Evolutionary conservation across 2,888 invertebrate species (phyloP), one percentile per base, ranked within the genome.

Genomic region (Mactromeris polynyma): DNA sequence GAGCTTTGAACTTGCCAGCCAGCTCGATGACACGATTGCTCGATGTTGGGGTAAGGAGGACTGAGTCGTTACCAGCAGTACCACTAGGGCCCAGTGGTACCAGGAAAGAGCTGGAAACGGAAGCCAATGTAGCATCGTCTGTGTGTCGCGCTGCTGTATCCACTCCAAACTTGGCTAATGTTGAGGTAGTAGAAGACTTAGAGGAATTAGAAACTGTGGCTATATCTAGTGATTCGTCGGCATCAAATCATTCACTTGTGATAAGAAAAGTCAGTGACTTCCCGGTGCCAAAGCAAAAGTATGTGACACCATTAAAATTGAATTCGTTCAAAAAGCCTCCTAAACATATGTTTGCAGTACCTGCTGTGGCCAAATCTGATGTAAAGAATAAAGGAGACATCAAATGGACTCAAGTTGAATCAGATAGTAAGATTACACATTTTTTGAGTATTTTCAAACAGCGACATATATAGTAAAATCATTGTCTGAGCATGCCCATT

Each of bases 231-330:
- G 58, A 26, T n/a, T 6, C 19, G 4, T 33, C 31, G 11, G 17
- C 36, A 73, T 17, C 73, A 17, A 33, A 33, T 7, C n/a, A 73
- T 31, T 6, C 19, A 36, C 73, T 36, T 33, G 33, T 73, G 17
- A 14, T 36, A 17, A 81, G 21, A 36, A 81, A 81, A 58, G 81
- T 81, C 0, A 81, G 81, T 58, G 81, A 81, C 21, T 81, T 58
- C 36, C 21, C 81, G 21, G 81, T 81, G 4, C 81, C 81, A 58
- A 33, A 9, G 31, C 14, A 58, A 26, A 33, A 58, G 19, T 21
- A 42, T 36, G 58, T 54, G 33, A 58, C 81, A 21, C 81, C 81
- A 33, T 54, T 81, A 14, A 81, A 54, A 21, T 14, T 51, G 7
- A 33, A 33, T 21, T 19, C 51, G 7, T 54, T 81, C 31, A 81